Base-by-base conservation (phyloP, 2,888 invertebrate genomes). In the Heliconius charithonia region DNA sequence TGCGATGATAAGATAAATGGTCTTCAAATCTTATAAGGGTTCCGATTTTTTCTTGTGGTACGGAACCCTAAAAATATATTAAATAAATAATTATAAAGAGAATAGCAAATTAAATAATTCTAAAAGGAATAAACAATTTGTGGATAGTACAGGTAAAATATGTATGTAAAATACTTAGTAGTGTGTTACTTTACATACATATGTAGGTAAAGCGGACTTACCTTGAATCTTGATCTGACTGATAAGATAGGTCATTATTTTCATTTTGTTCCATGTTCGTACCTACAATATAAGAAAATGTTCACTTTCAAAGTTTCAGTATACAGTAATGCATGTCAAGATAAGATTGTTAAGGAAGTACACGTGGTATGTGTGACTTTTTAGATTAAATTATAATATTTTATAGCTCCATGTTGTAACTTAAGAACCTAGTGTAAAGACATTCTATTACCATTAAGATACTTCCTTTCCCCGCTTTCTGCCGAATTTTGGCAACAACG, bases 211-310 rank as follows among this genome's bases (percentile, higher is more conserved):
- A 70, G 27, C 25, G 29, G 25, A 16, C 66, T 81, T 86, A 92
- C 92, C 89, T 89, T 27, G 90, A 86, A 3, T 90, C 89, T 9
- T 83, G 84, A 19, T 90, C 89, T 77, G 84, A 83, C 70, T 84
- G 86, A 80, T 87, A 90, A 63, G 84, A 71, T 51, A 82, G 37
- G 19, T 90, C 87, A 9, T 89, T 87, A 59, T 56, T 84, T 13
- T 89, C 89, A n/a, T 80, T 69, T 22, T 85, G 85, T 19, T 91
- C 91, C 82, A 85, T 81, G 51, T 89, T 89, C 74, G 86, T 83
- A 81, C 90, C 93, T 93, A 84, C 25, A 77, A 79, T 73, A 45
- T 67, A 1, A 32, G 65, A 59, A 25, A 72, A 73, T 32, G 29
- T 4, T 70, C 51, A 19, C 19, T 25, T 67, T n/a, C 32, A 22